Evolutionary conservation across 2,113 vertebrate species (phyloP).

Genomic region (Falcunculus frontatus): DNA sequence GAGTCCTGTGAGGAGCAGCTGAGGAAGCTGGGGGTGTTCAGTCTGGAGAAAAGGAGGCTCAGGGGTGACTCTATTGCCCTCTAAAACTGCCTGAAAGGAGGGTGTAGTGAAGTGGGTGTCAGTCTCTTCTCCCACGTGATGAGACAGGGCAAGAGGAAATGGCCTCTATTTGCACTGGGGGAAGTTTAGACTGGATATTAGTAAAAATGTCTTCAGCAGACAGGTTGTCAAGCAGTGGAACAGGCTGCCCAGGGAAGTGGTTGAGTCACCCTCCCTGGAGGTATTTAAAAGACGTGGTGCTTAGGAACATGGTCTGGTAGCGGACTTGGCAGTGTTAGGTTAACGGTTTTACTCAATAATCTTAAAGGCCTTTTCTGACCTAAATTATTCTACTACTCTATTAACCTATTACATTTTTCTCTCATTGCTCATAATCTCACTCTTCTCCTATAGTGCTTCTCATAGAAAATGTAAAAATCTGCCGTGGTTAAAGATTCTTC

Average conservation of each 20-base stretch:
- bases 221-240: background rate
- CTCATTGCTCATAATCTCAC: background rate
- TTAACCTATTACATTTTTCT: background rate
- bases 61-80: rapidly evolving
- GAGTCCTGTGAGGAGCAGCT: background rate
- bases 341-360: background rate
- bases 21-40: background rate
- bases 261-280: background rate
- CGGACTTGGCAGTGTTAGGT: background rate
- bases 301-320: background rate
- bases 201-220: background rate
- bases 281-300: background rate
- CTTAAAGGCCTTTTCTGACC: background rate
- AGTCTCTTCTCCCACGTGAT: background rate
- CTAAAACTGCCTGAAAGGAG: background rate
- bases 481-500: background rate
- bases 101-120: background rate
- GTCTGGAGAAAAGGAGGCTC: background rate
- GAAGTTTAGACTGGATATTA: background rate
- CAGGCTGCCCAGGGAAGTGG: background rate
- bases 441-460: background rate
- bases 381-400: background rate
- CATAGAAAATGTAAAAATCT: background rate
- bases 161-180: background rate
- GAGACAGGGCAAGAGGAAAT: background rate